A percentile compares a stretch with the other conserved stretches of the same genome.
Conservation (phyloP, 2,797 vertebrate genomes). For the Loris lydekkerianus region DNA sequence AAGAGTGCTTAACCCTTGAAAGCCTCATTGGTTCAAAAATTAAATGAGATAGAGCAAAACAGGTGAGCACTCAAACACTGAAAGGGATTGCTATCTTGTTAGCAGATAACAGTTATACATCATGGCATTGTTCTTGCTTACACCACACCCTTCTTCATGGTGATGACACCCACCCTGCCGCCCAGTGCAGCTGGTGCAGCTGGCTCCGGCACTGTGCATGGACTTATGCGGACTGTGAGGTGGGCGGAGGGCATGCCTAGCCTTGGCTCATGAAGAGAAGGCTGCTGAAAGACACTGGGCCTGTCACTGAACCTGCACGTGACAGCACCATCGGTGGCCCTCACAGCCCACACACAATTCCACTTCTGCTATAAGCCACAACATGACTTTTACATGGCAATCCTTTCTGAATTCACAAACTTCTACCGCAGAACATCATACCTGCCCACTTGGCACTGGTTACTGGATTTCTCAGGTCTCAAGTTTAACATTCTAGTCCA, state of each 20-base stretch:
- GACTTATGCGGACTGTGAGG: not conserved
- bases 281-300: not conserved
- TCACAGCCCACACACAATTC: too few relatives aligned
- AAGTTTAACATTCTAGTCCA: not conserved
- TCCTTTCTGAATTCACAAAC: not conserved
- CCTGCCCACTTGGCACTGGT: not conserved
- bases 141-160: not conserved
- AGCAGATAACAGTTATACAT: not conserved
- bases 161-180: fast-evolving
- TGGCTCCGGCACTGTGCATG: not conserved
- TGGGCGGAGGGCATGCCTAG: not conserved
- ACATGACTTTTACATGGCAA: not conserved
- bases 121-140: not conserved
- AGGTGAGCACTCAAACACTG: not conserved
- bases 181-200: not conserved
- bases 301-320: not conserved
- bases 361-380: not conserved
- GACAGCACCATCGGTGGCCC: fast-evolving
- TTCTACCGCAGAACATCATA: not conserved
- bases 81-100: not conserved
- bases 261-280: not conserved
- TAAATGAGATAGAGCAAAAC: not conserved
- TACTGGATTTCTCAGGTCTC: not conserved
- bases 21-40: not conserved
- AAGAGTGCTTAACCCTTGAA: not conserved